A percentile compares a stretch with the other conserved stretches of the same genome.
These are phyloP conservation scores for Stenurella melanura DNA, from an alignment of 2,888 invertebrate genomes.

Conservation along the genomic window DNA sequence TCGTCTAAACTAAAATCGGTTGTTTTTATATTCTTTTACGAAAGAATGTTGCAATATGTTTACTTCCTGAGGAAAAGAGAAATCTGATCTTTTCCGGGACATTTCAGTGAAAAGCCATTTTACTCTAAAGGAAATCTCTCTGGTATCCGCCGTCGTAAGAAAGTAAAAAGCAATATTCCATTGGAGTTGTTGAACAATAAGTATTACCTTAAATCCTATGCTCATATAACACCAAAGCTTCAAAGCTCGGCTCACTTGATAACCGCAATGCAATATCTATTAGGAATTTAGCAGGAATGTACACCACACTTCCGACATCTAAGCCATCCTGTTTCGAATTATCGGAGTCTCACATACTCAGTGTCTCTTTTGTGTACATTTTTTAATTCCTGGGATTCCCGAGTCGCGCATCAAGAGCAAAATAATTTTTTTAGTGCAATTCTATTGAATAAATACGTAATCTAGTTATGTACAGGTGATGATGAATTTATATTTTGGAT, in stretches of 20 bases:
- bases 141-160: conserved; percentile 5
- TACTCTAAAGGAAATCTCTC: conserved; percentile 6
- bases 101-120: neutral
- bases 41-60: neutral
- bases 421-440: neutral
- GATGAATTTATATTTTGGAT: too few species aligned
- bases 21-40: neutral
- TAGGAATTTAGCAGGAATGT: conserved; percentile 54
- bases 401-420: neutral
- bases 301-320: conserved; percentile 38
- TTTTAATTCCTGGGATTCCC: conserved; percentile 21
- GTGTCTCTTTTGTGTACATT: conserved; percentile 7
- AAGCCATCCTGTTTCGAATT: conserved; percentile 33
- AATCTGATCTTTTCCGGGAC: neutral
- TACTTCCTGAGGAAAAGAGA: neutral
- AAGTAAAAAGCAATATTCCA: conserved; percentile 13
- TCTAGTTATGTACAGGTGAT: neutral
- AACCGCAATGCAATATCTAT: conserved; percentile 55
- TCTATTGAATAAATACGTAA: neutral
- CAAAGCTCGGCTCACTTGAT: conserved; percentile 28
- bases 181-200: conserved; percentile 27
- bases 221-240: conserved; percentile 26
- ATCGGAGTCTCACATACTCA: conserved; percentile 14
- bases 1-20: neutral
- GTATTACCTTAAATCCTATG: conserved; percentile 27